These are phyloP conservation scores for Antechinus stuartii DNA, from an alignment of 2,113 vertebrate genomes.

Conservation along the genomic window DNA sequence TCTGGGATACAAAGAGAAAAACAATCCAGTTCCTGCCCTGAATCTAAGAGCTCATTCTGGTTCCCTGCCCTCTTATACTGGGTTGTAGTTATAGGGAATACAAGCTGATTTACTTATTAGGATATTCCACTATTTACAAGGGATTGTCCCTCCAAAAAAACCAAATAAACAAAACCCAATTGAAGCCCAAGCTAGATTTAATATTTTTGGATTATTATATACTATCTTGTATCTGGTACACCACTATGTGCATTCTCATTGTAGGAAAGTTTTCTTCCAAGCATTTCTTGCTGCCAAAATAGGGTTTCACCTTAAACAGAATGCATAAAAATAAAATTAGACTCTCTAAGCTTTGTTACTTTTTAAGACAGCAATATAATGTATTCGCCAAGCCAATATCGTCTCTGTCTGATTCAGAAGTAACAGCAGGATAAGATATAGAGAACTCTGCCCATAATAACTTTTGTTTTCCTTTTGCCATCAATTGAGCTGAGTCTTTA, in stretches of 20 bases:
- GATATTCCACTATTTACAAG: background rate
- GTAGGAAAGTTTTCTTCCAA: background rate
- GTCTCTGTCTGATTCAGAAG: constrained; percentile 24
- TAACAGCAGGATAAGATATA: background rate
- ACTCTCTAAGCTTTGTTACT: constrained; percentile 30
- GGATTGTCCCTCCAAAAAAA: background rate
- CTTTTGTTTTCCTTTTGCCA: constrained; percentile 48
- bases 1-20: background rate
- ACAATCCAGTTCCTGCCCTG: background rate
- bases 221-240: background rate
- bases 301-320: constrained; percentile 37
- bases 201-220: background rate
- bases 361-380: constrained; percentile 28
- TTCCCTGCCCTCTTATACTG: background rate
- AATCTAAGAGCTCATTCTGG: background rate
- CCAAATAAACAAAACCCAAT: background rate
- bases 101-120: constrained; percentile 17
- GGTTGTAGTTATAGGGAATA: background rate
- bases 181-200: background rate
- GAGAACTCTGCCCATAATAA: constrained; percentile 31
- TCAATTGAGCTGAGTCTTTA: constrained; percentile 34
- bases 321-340: constrained; percentile 50
- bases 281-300: constrained; percentile 16
- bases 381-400: background rate
- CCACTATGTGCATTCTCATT: background rate